phyloP scores from a whole-genome alignment of 2,797 vertebrate genomes.

The Diglossa cyanea region DNA sequence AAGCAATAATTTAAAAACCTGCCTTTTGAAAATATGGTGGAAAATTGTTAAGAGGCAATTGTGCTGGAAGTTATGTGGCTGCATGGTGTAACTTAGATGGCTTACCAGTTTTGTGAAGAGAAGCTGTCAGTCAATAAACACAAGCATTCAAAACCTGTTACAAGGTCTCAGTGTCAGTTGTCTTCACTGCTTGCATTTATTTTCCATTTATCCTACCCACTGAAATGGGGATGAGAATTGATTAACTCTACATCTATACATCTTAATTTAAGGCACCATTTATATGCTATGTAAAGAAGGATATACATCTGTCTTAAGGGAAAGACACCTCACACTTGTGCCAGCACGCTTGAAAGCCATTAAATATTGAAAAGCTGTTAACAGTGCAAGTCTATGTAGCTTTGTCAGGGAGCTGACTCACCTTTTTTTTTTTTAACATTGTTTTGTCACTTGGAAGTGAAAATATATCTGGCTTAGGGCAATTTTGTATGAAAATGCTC shows the following conservation, averaged over 20 bases:
- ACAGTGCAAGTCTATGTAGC: neutral
- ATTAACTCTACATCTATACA: neutral
- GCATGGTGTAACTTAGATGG: neutral
- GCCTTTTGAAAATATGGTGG: neutral
- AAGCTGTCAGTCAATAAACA: neutral
- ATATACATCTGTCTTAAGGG: neutral
- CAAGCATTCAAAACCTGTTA: neutral
- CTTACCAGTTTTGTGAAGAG: neutral
- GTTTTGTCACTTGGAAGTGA: neutral
- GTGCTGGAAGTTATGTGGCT: neutral
- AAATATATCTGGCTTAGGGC: neutral
- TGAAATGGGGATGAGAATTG: neutral
- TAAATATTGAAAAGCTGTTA: neutral
- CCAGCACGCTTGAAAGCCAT: neutral
- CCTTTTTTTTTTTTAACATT: neutral
- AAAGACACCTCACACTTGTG: neutral
- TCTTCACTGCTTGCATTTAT: neutral
- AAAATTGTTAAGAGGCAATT: neutral
- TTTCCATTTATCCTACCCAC: neutral
- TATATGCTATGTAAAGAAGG: neutral
- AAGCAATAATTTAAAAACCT: neutral
- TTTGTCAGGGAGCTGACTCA: neutral
- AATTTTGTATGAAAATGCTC: neutral
- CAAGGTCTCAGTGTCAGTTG: neutral
- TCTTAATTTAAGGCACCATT: neutral